Evolutionary conservation across 2,113 vertebrate genomes (phyloP), one percentile per base, ranked within the genome.

Genomic region (Phycodurus eques): DNA sequence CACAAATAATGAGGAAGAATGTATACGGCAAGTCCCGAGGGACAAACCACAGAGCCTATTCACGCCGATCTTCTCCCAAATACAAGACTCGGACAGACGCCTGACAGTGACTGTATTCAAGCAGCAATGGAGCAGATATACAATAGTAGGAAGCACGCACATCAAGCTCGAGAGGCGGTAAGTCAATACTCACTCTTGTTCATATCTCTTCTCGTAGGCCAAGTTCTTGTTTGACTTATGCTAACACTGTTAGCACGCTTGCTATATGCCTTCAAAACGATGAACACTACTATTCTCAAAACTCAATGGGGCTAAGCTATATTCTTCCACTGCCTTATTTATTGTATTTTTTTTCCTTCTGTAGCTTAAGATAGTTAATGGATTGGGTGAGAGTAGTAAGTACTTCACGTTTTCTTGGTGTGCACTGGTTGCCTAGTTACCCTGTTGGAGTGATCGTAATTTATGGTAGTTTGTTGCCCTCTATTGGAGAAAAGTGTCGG

Each of bases 111-210:
- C 17, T 20, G 33, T 4, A 1, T 33, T 5, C 8, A 20, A 62
- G 14, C 14, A 5, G 0, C 27, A 51, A 95, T 95, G 95, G 95
- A 95, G 14, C 73, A 94, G 1, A 93, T 90, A 2, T 95, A 92
- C 74, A 92, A 92, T n/a, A 81, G 90, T 0, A 88, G 95, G 43
- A 94, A 89, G 85, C 70, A 88, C 2, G 81, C 92, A 4, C 82
- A 91, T 68, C 92, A 92, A 72, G 93, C 88, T 12, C 91, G 93
- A 61, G 94, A 96, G 70, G 92, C 93, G 76, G 95, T 97, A 76
- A 94, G 95, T 82, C 1, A 19, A 59, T 1, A 5, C 5, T 0
- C 1, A 2, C 2, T 0, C 11, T 27, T 13, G 9, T n/a, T 49
- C 20, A 49, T 10, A 1, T 15, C 4, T 0, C 0, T 14, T 44